Evolutionary conservation across 2,888 invertebrate species (phyloP), one percentile per base, ranked within the genome.

Genomic region (Meliscaeva auricollis): DNA sequence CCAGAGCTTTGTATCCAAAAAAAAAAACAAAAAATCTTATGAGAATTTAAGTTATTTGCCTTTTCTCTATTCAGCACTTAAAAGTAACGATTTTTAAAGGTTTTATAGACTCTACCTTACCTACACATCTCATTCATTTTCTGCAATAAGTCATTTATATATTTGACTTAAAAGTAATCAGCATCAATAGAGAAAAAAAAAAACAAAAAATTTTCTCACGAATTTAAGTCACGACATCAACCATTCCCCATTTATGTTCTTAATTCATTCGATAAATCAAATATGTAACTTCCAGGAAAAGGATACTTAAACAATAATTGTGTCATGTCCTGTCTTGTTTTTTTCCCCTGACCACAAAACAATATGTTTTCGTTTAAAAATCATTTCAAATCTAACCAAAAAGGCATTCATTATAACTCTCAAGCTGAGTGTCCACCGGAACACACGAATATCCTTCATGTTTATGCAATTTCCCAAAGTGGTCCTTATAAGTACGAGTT

Each of bases 351-450:
- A 73, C 52, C 60, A 30, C 68, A 41, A 46, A 46, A 69, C 41
- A 70, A 70, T 78, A 70, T 74, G 78, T 70, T 74, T 30, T 48
- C 66, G 38, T 76, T 80, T 54, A 15, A 68, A 80, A 85, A 85
- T 76, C 80, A 80, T 80, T 79, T 80, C 68, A 80, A 75, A 70
- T 69, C 78, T 70, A 70, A 78, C 60, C 62, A 62, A 75, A 35
- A 56, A 52, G 38, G 41, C 70, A 72, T 68, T 80, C 32, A 79
- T 66, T 72, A 58, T 11, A 11, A 8, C 26, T 66, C 50, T 73
- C 50, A 78, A 73, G 64, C 32, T 41, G 0, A 11, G 5, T 32
- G 68, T 46, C 46, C 32, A 38, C 17, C 60, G 48, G 2, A 66
- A 68, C 75, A 68, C 75, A 76, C 26, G 69, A 58, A 66, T 52